phyloP scores from a whole-genome alignment of 1,140 invertebrate genomes.

The Euborellia annulipes region DNA sequence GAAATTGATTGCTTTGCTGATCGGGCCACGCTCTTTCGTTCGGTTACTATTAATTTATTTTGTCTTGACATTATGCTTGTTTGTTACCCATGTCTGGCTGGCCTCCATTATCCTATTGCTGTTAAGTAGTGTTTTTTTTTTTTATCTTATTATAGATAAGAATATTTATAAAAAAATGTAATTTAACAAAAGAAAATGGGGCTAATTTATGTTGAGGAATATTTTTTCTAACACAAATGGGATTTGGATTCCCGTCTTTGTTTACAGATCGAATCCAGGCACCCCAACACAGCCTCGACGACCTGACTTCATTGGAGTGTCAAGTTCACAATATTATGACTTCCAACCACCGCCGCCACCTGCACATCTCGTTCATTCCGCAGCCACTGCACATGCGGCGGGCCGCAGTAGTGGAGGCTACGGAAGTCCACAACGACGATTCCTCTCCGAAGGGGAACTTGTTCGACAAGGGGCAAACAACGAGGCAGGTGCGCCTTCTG shows the following conservation, averaged over 20 bases:
- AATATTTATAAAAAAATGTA: too few relatives aligned
- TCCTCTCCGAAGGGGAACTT: conserved; percentile 70
- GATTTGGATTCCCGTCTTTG: too few relatives aligned
- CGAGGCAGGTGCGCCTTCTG: conserved; percentile 26
- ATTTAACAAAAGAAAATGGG: too few relatives aligned
- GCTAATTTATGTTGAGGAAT: too few relatives aligned
- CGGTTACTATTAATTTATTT: conserved; percentile 10
- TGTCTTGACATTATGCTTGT: conserved; percentile 9
- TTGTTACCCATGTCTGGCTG: neutral
- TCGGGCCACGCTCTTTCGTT: conserved; percentile 4
- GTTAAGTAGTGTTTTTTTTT: conserved; percentile 1
- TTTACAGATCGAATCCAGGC: conserved; percentile 70
- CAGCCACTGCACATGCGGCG: conserved; percentile 21
- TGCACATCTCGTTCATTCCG: conserved; percentile 21
- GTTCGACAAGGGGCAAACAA: conserved; percentile 39
- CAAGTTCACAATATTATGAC: conserved; percentile 22
- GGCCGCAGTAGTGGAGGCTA: conserved; percentile 21
- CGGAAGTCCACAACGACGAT: conserved; percentile 61
- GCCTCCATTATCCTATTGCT: neutral
- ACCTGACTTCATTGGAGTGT: conserved; percentile 68
- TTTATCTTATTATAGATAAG: too few relatives aligned
- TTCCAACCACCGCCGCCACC: conserved; percentile 23
- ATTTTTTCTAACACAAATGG: too few relatives aligned
- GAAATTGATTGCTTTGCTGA: neutral
- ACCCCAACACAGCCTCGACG: conserved; percentile 71